Conservation (phyloP, 2,113 vertebrate species). For the Actenoides lindsayi region DNA sequence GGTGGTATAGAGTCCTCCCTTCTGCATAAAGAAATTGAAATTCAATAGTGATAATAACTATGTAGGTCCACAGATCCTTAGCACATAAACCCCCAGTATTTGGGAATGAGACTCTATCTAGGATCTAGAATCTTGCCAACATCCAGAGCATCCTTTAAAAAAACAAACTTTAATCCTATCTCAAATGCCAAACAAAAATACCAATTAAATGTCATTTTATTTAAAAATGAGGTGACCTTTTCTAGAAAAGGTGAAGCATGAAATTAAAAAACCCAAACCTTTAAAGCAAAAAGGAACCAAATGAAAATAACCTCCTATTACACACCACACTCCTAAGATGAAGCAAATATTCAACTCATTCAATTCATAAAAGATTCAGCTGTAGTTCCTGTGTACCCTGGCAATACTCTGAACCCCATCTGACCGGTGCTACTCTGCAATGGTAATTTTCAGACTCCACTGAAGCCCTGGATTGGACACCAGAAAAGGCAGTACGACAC, state of each 20-base stretch:
- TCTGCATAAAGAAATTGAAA: background rate
- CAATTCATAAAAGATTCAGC: background rate
- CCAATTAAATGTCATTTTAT: conserved; percentile 51
- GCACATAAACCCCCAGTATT: background rate
- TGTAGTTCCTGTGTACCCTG: background rate
- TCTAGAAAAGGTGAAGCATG: conserved; percentile 16
- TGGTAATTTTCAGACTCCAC: background rate
- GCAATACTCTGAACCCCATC: background rate
- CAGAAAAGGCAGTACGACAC: background rate
- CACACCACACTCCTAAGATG: background rate
- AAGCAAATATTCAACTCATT: background rate
- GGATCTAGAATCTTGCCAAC: background rate
- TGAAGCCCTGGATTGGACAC: background rate
- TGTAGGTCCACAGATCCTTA: background rate
- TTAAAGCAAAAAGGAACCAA: background rate
- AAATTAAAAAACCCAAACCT: background rate
- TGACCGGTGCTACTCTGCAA: background rate
- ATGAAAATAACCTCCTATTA: background rate
- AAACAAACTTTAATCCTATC: conserved; percentile 12
- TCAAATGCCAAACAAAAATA: conserved; percentile 68
- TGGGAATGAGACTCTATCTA: background rate
- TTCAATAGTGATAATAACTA: background rate
- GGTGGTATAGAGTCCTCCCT: background rate
- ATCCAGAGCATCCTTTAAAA: conserved; percentile 9
- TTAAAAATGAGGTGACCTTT: conserved; percentile 48